These are phyloP conservation scores for Masticophis lateralis DNA, from an alignment of 2,797 vertebrate species.

Conservation along the genomic window DNA sequence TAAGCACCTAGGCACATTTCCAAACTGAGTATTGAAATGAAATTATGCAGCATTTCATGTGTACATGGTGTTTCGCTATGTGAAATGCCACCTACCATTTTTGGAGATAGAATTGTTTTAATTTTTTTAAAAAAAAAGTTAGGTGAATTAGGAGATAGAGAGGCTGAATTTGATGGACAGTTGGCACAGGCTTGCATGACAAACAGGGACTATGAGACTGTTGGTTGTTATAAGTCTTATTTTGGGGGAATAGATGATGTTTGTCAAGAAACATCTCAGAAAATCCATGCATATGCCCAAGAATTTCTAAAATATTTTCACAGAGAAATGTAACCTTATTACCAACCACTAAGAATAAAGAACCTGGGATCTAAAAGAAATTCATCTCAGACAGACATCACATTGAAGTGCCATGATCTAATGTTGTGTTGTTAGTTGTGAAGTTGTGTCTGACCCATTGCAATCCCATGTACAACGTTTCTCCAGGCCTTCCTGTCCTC, in stretches of 20 bases:
- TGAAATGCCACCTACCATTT: neutral
- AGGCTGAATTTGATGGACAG: neutral
- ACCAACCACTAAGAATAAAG: neutral
- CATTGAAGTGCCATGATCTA: neutral
- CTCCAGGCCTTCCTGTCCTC: no score
- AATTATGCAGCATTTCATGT: neutral
- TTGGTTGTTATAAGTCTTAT: neutral
- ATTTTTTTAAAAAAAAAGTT: neutral
- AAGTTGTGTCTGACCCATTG: no score
- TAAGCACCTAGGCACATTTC: neutral
- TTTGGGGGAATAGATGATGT: neutral
- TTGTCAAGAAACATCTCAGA: neutral
- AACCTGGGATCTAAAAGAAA: neutral
- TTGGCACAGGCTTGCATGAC: neutral
- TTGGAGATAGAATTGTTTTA: neutral
- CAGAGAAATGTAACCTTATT: neutral
- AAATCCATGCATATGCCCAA: neutral
- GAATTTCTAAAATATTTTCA: neutral
- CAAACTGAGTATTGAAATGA: neutral
- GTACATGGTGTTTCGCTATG: neutral
- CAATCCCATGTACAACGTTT: no score
- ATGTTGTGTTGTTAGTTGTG: no score
- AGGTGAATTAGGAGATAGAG: neutral
- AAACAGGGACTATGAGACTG: neutral
- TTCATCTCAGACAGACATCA: neutral